Percentiles rank a stretch among this genome's conserved stretches.
Evolutionary conservation across 1,140 invertebrate genomes (phyloP).

Genomic region (Augochlora pura): DNA sequence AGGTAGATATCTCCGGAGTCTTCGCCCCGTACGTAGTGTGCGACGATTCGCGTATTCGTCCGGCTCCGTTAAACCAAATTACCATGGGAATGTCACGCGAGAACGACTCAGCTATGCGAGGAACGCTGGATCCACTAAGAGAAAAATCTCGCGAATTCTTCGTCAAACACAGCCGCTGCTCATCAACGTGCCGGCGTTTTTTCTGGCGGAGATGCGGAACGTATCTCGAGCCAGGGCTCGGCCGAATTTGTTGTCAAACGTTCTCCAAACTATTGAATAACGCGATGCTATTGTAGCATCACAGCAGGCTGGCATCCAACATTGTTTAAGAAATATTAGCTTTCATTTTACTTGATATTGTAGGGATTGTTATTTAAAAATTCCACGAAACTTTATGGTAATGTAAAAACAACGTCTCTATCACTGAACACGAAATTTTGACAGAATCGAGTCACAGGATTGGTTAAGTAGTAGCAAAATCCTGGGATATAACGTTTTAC

Average conservation of each 20-base stretch:
- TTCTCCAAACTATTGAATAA: neutral
- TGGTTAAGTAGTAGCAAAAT: too few relatives aligned
- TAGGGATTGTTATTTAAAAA: too few relatives aligned
- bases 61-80: neutral
- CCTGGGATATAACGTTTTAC: too few relatives aligned
- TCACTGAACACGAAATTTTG: too few relatives aligned
- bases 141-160: slow-evolving; percentile 23
- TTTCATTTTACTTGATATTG: too few relatives aligned
- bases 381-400: too few relatives aligned
- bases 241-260: neutral
- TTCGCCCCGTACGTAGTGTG: neutral
- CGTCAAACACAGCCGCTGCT: slow-evolving; percentile 14
- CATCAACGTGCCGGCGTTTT: slow-evolving; percentile 1
- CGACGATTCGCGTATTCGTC: neutral
- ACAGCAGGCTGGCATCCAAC: too few relatives aligned
- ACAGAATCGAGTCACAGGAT: too few relatives aligned
- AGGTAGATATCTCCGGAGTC: neutral
- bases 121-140: neutral
- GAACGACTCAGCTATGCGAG: neutral
- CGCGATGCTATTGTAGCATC: too few relatives aligned
- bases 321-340: too few relatives aligned
- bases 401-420: too few relatives aligned
- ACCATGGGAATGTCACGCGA: neutral
- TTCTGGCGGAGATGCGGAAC: neutral
- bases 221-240: neutral